Evolutionary conservation across 2,888 invertebrate genomes (phyloP).

Genomic region (Limnephilus marmoratus): DNA sequence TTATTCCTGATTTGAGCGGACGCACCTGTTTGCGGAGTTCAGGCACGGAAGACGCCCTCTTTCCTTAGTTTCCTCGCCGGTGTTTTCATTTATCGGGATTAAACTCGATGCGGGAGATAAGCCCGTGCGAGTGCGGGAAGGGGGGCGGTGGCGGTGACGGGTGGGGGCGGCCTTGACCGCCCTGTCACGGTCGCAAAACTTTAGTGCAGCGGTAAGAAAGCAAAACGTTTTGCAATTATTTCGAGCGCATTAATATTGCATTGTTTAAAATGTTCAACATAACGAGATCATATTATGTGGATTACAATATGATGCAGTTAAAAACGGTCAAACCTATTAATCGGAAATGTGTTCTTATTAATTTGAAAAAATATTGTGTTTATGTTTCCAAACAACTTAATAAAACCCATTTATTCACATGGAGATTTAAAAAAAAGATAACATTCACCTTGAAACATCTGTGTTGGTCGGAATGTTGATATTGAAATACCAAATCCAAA

Average conservation of each 20-base stretch:
- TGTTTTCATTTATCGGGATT: background rate
- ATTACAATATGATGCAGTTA: background rate
- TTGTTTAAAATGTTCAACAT: background rate
- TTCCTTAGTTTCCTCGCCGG: background rate
- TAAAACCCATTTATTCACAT: background rate
- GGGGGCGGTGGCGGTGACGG: slow-evolving; percentile 71
- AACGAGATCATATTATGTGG: background rate
- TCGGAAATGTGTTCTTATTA: background rate
- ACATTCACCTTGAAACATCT: slow-evolving; percentile 46
- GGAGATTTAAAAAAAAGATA: slow-evolving; percentile 31
- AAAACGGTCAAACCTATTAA: background rate
- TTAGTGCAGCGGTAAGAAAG: slow-evolving; percentile 35
- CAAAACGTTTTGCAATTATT: background rate
- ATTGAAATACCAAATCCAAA: background rate
- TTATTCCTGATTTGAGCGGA: slow-evolving; percentile 61
- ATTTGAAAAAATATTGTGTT: background rate
- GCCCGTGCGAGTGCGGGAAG: slow-evolving; percentile 69
- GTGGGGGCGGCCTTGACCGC: slow-evolving; percentile 58
- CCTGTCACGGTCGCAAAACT: slow-evolving; percentile 55
- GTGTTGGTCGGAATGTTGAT: slow-evolving; percentile 19
- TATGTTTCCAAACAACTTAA: background rate
- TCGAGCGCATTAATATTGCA: background rate
- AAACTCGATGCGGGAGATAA: slow-evolving; percentile 55
- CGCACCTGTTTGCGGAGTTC: slow-evolving; percentile 67
- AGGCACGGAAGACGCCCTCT: background rate